Evolutionary conservation across 2,113 vertebrate genomes (phyloP).

Genomic region (Hippopotamus amphibius): DNA sequence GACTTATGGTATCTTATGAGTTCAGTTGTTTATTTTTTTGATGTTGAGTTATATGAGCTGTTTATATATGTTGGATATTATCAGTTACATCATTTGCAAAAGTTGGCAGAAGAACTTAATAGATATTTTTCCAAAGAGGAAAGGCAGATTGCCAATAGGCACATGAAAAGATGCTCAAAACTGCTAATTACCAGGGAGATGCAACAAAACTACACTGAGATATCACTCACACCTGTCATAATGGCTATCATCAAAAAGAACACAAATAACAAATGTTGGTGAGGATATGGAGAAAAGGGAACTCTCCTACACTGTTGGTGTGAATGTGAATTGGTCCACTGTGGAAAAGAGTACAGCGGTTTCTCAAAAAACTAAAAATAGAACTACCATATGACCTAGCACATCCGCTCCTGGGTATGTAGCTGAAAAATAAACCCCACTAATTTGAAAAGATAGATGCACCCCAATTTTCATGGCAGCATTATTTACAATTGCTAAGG

Average conservation of each 20-base stretch:
- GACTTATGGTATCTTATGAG: neutral
- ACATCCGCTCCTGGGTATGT: neutral
- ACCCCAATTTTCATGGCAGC: neutral
- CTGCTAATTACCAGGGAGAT: neutral
- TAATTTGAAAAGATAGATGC: neutral
- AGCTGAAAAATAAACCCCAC: neutral
- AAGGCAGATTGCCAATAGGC: neutral
- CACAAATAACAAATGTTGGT: neutral
- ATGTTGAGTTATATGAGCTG: neutral
- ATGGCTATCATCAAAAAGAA: neutral
- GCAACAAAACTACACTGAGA: neutral
- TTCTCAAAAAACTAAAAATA: neutral
- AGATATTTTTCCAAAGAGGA: neutral
- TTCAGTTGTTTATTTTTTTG: neutral
- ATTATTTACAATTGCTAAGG: neutral
- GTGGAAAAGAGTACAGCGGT: too few species aligned
- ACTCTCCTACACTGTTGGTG: neutral
- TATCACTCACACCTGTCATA: neutral
- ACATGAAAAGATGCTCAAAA: neutral
- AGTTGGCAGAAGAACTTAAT: neutral
- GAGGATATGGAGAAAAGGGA: neutral
- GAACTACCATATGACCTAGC: neutral
- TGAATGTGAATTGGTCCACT: neutral
- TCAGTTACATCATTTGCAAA: neutral
- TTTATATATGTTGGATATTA: neutral